Evolutionary conservation across 1,140 invertebrate genomes (phyloP).

Genomic region (Apis dorsata): DNA sequence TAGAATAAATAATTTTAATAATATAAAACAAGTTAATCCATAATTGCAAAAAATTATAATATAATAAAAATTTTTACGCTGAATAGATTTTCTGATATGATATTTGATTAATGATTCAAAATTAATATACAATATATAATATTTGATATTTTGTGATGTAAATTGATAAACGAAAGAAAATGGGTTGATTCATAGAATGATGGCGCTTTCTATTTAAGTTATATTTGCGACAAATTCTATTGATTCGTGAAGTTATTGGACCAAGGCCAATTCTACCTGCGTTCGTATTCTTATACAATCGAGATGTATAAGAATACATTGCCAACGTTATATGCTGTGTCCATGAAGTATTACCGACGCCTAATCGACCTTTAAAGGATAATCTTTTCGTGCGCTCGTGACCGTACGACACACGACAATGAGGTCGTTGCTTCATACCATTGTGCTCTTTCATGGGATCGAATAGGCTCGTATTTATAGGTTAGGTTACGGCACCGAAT

Average conservation of each 20-base stretch:
- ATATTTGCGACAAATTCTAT: constrained; percentile 39
- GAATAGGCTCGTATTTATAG: constrained; percentile 56
- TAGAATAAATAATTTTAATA: neutral
- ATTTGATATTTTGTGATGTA: constrained; percentile 14
- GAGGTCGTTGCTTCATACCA: constrained; percentile 37
- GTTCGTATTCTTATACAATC: constrained; percentile 15
- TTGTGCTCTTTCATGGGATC: constrained; percentile 43
- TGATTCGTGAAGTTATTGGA: constrained; percentile 71
- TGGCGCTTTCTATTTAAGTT: constrained; percentile 34
- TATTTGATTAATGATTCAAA: neutral
- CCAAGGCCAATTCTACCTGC: constrained; percentile 72
- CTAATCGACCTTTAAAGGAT: constrained; percentile 46
- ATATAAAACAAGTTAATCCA: neutral
- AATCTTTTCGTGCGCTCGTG: constrained; percentile 20
- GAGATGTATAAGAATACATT: constrained; percentile 24
- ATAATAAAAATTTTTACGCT: neutral
- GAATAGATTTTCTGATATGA: constrained; percentile 1
- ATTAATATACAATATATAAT: neutral
- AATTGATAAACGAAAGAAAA: constrained; percentile 21
- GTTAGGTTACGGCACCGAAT: constrained; percentile 45
- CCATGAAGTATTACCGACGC: constrained; percentile 29
- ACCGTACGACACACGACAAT: constrained; percentile 24
- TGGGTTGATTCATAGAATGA: constrained; percentile 45
- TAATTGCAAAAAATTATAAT: neutral
- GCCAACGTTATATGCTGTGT: neutral